These are phyloP conservation scores for Gobionotothen gibberifrons DNA, from an alignment of 2,797 vertebrate genomes.

Conservation along the genomic window DNA sequence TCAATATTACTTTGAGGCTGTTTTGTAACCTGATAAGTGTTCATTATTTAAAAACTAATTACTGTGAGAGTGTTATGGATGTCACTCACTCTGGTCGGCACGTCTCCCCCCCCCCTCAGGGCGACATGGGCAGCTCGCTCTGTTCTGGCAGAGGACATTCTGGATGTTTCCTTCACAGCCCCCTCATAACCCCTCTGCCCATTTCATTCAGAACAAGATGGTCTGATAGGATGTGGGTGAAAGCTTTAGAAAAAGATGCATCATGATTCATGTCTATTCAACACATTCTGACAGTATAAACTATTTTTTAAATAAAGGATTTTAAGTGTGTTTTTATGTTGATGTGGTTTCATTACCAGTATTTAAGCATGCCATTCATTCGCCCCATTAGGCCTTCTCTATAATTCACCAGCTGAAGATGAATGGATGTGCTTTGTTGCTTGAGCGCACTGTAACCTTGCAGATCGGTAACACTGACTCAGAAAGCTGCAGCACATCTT, in stretches of 20 bases:
- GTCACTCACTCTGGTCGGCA: constrained; percentile 13
- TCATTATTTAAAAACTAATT: too few species aligned
- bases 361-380: constrained; percentile 47
- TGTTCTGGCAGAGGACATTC: neutral
- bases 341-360: constrained; percentile 23
- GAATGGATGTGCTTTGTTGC: constrained; percentile 36
- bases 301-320: neutral
- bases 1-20: too few species aligned
- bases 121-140: neutral
- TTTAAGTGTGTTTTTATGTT: constrained; percentile 26
- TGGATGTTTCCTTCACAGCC: neutral
- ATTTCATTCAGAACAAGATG: too few species aligned
- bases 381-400: constrained; percentile 47
- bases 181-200: too few species aligned
- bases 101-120: neutral
- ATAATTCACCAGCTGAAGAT: constrained; percentile 41
- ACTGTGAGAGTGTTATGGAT: neutral
- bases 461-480: constrained; percentile 1
- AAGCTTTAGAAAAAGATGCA: too few species aligned
- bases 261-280: neutral
- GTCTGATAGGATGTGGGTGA: too few species aligned
- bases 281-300: neutral
- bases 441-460: neutral
- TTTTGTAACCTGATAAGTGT: too few species aligned
- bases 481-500: neutral